Conservation (phyloP, 2,797 vertebrate species). For the Varecia variegata region DNA sequence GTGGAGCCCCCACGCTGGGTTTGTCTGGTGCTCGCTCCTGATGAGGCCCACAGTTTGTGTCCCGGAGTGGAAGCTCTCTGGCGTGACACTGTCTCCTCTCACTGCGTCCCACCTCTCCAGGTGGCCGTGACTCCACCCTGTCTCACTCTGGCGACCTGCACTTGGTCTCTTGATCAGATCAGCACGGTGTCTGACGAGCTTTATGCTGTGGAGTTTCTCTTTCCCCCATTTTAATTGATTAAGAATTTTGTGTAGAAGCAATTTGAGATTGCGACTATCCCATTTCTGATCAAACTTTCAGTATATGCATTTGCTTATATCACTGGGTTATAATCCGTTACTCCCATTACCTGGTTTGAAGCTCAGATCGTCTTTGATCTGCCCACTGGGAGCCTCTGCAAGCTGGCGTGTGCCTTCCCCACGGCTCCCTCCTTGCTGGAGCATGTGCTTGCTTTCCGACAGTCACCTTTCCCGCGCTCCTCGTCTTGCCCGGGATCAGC, state of each 20-base stretch:
- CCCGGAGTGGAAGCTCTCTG: not conserved
- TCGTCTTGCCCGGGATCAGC: not conserved
- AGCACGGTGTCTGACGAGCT: not conserved
- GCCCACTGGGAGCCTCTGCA: not conserved
- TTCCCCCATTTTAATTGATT: not conserved
- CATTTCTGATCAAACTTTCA: not conserved
- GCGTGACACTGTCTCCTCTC: not conserved
- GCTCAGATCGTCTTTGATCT: not conserved
- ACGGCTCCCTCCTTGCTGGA: not conserved
- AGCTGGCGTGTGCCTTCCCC: not conserved
- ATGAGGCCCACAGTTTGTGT: too few species aligned
- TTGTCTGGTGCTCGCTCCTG: not conserved
- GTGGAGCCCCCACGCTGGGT: fast-evolving
- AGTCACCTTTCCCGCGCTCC: not conserved
- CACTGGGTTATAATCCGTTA: not conserved
- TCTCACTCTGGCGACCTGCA: fast-evolving
- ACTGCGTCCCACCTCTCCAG: fast-evolving
- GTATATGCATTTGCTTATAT: not conserved
- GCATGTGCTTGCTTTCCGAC: not conserved
- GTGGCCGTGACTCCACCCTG: fast-evolving
- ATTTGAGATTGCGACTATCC: not conserved
- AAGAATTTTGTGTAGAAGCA: not conserved
- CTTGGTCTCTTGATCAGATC: not conserved
- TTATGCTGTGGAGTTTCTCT: not conserved
- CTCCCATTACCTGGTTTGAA: not conserved